Conservation (phyloP, 2,888 invertebrate genomes). For the Unio delphinus region DNA sequence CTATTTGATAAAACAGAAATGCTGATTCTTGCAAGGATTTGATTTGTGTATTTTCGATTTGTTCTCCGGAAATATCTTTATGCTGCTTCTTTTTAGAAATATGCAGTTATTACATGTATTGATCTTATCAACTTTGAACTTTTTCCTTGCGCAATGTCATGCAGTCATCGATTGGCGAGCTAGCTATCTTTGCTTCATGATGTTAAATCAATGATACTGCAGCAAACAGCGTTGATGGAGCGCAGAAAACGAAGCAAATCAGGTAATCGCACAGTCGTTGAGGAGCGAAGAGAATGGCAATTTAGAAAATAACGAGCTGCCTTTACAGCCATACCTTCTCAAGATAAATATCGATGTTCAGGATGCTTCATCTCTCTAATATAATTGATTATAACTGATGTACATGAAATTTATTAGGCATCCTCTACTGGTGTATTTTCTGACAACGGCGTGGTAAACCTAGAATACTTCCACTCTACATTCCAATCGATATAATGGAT, state of each 20-base stretch:
- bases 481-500: no score
- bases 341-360: no score
- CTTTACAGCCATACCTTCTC: no score
- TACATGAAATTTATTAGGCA: no score
- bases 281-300: no score
- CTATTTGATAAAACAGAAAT: neutral
- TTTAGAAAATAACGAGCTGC: no score
- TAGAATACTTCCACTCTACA: no score
- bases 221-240: constrained; percentile 28
- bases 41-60: constrained; percentile 21
- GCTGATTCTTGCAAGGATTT: neutral
- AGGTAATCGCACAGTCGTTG: constrained; percentile 13
- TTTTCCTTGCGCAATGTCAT: no score
- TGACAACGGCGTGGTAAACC: no score
- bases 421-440: no score
- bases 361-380: no score
- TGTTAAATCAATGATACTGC: constrained; percentile 31
- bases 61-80: constrained; percentile 1
- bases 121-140: constrained; percentile 28
- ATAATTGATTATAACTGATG: no score
- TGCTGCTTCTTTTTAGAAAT: constrained; percentile 19
- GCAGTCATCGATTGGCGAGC: constrained; percentile 14
- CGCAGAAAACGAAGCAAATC: constrained; percentile 30
- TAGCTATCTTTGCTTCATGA: constrained; percentile 19
- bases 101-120: constrained; percentile 22